Base-by-base conservation (phyloP, 2,888 invertebrate species). In the Baccha elongata region DNA sequence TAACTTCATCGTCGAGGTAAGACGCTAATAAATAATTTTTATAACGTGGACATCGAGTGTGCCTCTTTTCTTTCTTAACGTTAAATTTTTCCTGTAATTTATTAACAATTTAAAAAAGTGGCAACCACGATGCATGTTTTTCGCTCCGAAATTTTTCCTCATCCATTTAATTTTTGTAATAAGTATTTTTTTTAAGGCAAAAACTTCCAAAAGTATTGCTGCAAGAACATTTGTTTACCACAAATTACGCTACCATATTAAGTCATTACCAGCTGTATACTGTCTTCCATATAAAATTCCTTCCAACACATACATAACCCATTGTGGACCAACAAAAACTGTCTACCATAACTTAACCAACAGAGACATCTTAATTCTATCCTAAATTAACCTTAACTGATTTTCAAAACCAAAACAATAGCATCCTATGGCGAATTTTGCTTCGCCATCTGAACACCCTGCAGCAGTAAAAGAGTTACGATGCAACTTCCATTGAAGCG, bases 301-400 rank as follows among this genome's bases (percentile, higher is more conserved):
- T 40, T 53, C 35, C 62, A 40, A 10, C n/a, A 21, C n/a, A 29
- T 40, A 15, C 5, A 35, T 7, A 55, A 46, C 35, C 32, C 44
- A 60, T 37, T 50, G 8, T 37, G 50, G 11, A 15, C 10, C 37
- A 55, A n/a, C 48, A 48, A 21, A 26, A 62, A 48, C 48, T 68
- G 68, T 40, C 46, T 44, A 53, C 40, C 58, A 81, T 76, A 81
- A 76, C 52, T 81, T 76, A 71, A 46, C 15, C 71, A 13, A 37
- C 64, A 67, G 71, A 65, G 71, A 81, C 76, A 76, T 81, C 81
- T 81, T 71, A 76, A 81, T 81, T 81, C 80, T 40, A 46, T 71
- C 71, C 52, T 76, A 76, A 81, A 76, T 76, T 81, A 81, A 71
- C 71, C 64, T 65, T 60, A 58, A 80, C 81, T 76, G 76, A 71